Conservation (phyloP, 1,140 invertebrate species). For the Drosophila ironensis region DNA sequence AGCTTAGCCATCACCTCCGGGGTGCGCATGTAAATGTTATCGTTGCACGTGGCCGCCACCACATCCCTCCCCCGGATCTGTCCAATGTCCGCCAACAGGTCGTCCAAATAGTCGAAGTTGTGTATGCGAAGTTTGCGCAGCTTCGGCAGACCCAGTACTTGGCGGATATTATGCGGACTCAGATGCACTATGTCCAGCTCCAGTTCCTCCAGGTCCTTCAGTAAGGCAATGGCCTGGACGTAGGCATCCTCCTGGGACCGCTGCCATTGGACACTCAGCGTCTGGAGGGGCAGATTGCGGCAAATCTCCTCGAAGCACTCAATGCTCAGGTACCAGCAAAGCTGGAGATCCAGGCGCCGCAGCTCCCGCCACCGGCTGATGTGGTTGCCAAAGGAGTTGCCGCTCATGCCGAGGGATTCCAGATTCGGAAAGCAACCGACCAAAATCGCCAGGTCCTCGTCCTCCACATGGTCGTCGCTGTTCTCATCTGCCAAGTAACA, state of each 20-base stretch:
- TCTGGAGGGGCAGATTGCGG: conserved; percentile 2
- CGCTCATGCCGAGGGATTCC: conserved; percentile 16
- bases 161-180: background rate
- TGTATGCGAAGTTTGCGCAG: conserved; percentile 17
- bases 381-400: conserved; percentile 12
- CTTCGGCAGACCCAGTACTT: conserved; percentile 15
- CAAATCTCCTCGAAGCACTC: conserved; percentile 19
- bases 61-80: conserved; percentile 14
- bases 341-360: conserved; percentile 16
- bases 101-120: conserved; percentile 1
- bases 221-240: conserved; percentile 3
- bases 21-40: conserved; percentile 7
- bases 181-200: conserved; percentile 20
- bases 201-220: conserved; percentile 23
- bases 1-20: background rate
- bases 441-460: conserved; percentile 19
- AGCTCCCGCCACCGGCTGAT: conserved; percentile 15
- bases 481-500: conserved; percentile 22
- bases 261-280: conserved; percentile 19
- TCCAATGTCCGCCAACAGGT: conserved; percentile 3
- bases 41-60: conserved; percentile 11
- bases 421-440: conserved; percentile 17
- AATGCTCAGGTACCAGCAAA: conserved; percentile 22
- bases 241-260: conserved; percentile 2
- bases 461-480: conserved; percentile 3